These are phyloP conservation scores for Phyllotreta cruciferae DNA, from an alignment of 2,888 invertebrate genomes.

Conservation along the genomic window DNA sequence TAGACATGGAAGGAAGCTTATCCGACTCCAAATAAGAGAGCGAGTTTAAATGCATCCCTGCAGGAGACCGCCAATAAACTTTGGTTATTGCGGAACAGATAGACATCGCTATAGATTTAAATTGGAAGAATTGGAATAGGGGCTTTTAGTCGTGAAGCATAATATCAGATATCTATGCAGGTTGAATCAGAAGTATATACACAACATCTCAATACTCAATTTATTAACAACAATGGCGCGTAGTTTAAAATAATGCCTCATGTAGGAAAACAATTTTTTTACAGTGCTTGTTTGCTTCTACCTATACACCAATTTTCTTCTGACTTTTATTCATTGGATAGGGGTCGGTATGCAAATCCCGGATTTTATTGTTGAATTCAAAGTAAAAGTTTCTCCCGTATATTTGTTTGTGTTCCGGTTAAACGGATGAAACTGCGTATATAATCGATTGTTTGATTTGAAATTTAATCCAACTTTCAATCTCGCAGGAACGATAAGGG, in stretches of 20 bases:
- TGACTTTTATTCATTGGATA: constrained; percentile 47
- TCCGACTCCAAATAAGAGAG: too few relatives aligned
- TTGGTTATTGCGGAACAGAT: too few relatives aligned
- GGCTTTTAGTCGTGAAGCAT: too few relatives aligned
- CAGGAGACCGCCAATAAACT: too few relatives aligned
- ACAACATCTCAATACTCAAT: not conserved
- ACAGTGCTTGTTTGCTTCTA: too few relatives aligned
- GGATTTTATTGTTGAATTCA: constrained; percentile 28
- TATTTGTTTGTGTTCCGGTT: not conserved
- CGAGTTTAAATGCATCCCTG: too few relatives aligned
- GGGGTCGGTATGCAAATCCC: constrained; percentile 44
- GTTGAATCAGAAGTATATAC: constrained; percentile 17
- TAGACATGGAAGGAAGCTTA: too few relatives aligned
- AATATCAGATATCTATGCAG: constrained; percentile 4
- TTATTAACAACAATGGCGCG: too few relatives aligned
- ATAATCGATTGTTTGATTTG: constrained; percentile 9
- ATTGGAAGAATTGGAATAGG: too few relatives aligned
- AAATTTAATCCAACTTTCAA: not conserved
- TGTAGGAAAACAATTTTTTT: too few relatives aligned
- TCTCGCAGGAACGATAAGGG: not conserved
- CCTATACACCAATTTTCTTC: constrained; percentile 34
- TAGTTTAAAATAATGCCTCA: too few relatives aligned
- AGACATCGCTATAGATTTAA: too few relatives aligned
- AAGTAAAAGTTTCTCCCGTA: constrained; percentile 15
- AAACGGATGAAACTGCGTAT: not conserved